phyloP scores from a whole-genome alignment of 2,113 vertebrate genomes.

The Heteronetta atricapilla region DNA sequence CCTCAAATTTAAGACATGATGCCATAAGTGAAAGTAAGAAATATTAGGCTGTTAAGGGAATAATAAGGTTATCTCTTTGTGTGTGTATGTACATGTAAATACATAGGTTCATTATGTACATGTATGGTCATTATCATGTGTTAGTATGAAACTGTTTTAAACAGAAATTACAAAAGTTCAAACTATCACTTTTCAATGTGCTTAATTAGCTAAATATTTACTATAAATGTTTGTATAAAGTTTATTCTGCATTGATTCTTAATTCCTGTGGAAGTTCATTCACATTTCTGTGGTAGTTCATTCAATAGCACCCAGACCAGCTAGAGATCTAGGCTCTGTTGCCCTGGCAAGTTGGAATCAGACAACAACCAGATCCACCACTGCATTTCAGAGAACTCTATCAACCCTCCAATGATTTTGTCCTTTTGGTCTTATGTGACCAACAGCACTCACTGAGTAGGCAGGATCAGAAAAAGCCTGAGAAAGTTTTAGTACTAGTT shows the following conservation, averaged over 20 bases:
- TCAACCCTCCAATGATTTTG: background rate
- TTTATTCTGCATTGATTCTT: background rate
- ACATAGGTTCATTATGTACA: background rate
- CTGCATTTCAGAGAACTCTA: background rate
- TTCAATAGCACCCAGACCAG: background rate
- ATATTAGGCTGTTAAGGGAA: background rate
- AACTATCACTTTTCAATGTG: background rate
- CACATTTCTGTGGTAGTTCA: background rate
- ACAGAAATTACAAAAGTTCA: background rate
- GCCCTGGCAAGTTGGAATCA: background rate
- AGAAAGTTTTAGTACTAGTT: background rate
- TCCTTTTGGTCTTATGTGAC: background rate
- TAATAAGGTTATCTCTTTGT: background rate
- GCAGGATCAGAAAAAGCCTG: background rate
- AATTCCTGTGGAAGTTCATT: background rate
- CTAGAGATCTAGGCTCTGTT: background rate
- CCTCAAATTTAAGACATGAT: background rate
- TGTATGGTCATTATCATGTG: background rate
- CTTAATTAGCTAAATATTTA: background rate
- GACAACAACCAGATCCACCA: background rate
- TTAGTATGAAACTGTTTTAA: background rate
- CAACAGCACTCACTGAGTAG: background rate
- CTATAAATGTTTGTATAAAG: background rate
- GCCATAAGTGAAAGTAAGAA: background rate
- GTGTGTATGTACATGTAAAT: background rate